Conservation (phyloP, 2,888 invertebrate genomes). For the Hypomecis punctinalis region DNA sequence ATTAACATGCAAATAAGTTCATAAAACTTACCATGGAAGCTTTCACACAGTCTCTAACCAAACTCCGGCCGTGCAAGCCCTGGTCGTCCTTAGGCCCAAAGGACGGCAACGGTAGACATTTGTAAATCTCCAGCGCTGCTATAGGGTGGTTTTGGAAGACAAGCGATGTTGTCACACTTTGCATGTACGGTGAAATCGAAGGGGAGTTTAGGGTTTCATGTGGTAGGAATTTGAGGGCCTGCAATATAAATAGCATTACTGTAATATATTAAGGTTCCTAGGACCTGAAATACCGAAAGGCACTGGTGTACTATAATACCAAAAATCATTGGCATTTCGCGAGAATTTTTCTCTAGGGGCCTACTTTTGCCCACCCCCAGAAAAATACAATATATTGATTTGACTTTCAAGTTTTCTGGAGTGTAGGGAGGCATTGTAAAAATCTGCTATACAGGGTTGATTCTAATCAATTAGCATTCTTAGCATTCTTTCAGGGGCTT, state of each 20-base stretch:
- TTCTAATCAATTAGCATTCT: no score
- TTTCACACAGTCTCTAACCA: constrained; percentile 86
- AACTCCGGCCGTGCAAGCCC: constrained; percentile 82
- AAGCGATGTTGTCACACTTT: constrained; percentile 80
- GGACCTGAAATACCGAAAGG: not conserved
- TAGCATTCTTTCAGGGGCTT: no score
- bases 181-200: constrained; percentile 77
- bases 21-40: constrained; percentile 71
- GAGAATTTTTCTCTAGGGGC: no score
- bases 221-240: constrained; percentile 71
- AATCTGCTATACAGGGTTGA: no score
- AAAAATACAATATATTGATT: no score
- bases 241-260: constrained; percentile 37
- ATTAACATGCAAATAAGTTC: no score
- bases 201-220: constrained; percentile 59
- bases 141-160: constrained; percentile 78
- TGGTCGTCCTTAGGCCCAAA: constrained; percentile 80
- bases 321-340: no score
- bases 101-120: constrained; percentile 73
- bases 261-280: not conserved
- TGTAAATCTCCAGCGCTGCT: constrained; percentile 80
- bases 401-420: no score
- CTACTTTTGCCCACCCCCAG: no score
- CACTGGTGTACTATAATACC: no score
- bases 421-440: no score